Percentiles rank a stretch among this genome's conserved stretches.
These are phyloP conservation scores for Pitta sordida DNA, from an alignment of 2,113 vertebrate species.

Conservation along the genomic window DNA sequence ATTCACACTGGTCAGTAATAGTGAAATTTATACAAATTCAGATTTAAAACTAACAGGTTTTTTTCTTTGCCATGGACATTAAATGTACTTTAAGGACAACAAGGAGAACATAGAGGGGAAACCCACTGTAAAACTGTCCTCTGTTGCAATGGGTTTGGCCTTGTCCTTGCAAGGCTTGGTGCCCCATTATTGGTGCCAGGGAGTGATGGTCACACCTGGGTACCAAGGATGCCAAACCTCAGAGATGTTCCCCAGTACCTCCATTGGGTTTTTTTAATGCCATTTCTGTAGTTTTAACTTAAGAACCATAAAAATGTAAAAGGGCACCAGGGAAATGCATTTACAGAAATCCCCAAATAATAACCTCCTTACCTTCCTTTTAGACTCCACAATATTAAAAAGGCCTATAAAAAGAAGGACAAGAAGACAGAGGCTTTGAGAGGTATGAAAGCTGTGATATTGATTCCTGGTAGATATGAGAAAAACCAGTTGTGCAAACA, in stretches of 20 bases:
- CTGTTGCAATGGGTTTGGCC: not conserved
- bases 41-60: accelerated
- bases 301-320: not conserved
- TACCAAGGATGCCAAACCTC: not conserved
- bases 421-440: conserved; percentile 81
- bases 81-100: not conserved
- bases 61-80: not conserved
- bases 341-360: not conserved
- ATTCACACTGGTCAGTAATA: not conserved
- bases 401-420: conserved; percentile 79
- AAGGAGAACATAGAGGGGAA: not conserved
- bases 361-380: not conserved
- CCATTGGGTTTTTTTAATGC: not conserved
- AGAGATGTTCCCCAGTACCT: not conserved
- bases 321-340: not conserved
- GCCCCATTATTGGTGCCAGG: not conserved
- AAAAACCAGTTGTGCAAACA: not conserved
- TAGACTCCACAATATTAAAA: conserved; percentile 85
- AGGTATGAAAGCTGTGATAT: conserved; percentile 63
- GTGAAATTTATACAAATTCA: not conserved
- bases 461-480: not conserved
- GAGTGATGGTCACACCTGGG: not conserved
- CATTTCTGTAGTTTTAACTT: not conserved
- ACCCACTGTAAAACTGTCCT: accelerated
- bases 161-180: not conserved